Evolutionary conservation across 2,888 invertebrate genomes (phyloP), one percentile per base, ranked within the genome.

Genomic region (Ochlodes sylvanus): DNA sequence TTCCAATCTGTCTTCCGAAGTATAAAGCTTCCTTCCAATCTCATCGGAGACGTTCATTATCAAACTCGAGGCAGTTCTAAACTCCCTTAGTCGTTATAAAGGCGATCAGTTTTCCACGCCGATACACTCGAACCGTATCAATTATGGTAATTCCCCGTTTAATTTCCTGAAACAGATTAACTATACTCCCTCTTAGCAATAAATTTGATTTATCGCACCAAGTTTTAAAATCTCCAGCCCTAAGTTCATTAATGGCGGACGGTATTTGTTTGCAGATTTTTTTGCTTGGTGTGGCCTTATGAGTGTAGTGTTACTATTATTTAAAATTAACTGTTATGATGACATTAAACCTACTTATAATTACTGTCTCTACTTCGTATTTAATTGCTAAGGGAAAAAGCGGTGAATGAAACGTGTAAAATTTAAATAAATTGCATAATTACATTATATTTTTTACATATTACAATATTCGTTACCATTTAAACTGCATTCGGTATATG

Each of bases 71-170:
- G 76, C 75, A 77, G 78, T 83, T 81, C 80, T 73, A 74, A 76
- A 71, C 79, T 77, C 75, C 73, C 76, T 77, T 76, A 77, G 75
- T 75, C 72, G 75, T 82, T 80, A 79, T 79, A 81, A 84, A 83
- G 75, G 76, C 85, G 86, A 88, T 90, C 87, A 85, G 89, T 90
- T 92, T 90, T 92, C 90, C 85, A 84, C 89, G 75, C 87, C 84
- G 83, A 81, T 91, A 84, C 89, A 83, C 87, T 80, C 76, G 83
- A 88, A 86, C 83, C 88, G 90, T 90, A 92, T 92, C 92, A 92
- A 92, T 93, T 93, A 93, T 93, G 92, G 87, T 90, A 91, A 93
- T 92, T 84, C 88, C 83, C 74, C 80, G 84, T 90, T 93, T 92
- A 93, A 93, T 92, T 93, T 93, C 93, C 93, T 92, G 90, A 74